A percentile compares a stretch with the other conserved stretches of the same genome.
Evolutionary conservation across 30 jellyfish, hydroid and myxozoan species (phyloP).

Genomic region (Cassiopea xamachana): DNA sequence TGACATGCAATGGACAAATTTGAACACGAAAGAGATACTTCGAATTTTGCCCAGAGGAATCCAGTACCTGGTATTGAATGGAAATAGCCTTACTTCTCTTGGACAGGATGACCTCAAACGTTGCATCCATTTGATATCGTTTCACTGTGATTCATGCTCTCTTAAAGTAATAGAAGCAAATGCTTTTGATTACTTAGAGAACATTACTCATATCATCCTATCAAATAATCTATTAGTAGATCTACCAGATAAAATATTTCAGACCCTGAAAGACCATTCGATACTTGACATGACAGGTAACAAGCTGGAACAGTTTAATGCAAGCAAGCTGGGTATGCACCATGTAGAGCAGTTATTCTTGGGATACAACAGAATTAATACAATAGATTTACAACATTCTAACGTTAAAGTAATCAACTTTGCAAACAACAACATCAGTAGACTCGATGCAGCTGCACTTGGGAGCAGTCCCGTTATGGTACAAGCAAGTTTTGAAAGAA

Average conservation of each 20-base stretch:
- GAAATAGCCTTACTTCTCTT: slow-evolving; percentile 3
- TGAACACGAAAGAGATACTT: background rate
- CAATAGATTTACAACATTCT: background rate
- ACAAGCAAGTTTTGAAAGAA: background rate
- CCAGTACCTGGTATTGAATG: background rate
- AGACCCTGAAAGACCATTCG: background rate
- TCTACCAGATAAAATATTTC: slow-evolving; percentile 9
- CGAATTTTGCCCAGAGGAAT: slow-evolving; percentile 18
- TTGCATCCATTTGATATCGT: background rate
- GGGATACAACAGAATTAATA: background rate
- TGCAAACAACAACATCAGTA: background rate
- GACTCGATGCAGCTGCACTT: background rate
- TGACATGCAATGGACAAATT: background rate
- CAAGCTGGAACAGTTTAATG: background rate
- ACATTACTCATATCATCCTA: background rate
- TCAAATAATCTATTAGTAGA: background rate
- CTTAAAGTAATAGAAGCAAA: background rate
- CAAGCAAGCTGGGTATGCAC: background rate
- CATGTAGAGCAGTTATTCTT: background rate
- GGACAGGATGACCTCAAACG: slow-evolving; percentile 5
- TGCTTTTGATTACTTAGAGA: slow-evolving; percentile 1
- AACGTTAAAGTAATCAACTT: background rate
- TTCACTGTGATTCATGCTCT: background rate
- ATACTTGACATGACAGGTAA: background rate
- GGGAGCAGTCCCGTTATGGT: background rate